Base-by-base conservation (phyloP, 2,797 vertebrate species). In the Manis pentadactyla region DNA sequence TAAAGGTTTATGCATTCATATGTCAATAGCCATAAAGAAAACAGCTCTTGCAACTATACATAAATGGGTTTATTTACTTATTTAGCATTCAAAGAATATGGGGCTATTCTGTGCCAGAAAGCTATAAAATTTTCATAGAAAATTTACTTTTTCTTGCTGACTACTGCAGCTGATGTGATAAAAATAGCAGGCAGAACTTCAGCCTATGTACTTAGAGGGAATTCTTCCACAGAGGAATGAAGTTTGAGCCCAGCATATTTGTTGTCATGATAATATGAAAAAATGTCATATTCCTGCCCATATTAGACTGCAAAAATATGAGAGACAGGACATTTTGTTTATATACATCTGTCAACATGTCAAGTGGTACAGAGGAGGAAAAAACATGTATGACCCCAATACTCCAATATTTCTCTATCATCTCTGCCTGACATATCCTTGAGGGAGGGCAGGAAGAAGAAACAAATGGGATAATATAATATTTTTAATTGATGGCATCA, bases 61-160 rank as follows among this genome's bases (percentile, higher is more conserved):
- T 66, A 87, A n/a, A 55, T 92, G 93, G 75, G 78, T 97, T 97
- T 96, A 69, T 97, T 87, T 57, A 57, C 93, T 86, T 94, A 3
- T 94, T 97, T 97, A 87, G 90, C 64, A 97, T 96, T 55, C 61
- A 85, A n/a, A 46, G 84, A 98, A 73, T 87, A 78, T 68, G 93
- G 14, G 71, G 34, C 77, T 93, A 19, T 59, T 78, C 34, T 90
- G 51, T 77, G 78, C 68, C 89, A 93, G 93, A 96, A 94, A 95
- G 37, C 51, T 71, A 4, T 46, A 95, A 94, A 1, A 19, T 93
- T 97, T 98, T 90, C 69, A 91, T 9, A 74, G 96, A 94, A 97
- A 98, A 97, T 94, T 81, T 93, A 96, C 18, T 77, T 92, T 61
- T 93, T 92, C 46, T 87, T 93, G 64, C 59, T 98, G 94, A 97